A percentile compares a stretch with the other conserved stretches of the same genome.
These are phyloP conservation scores for Morbakka virulenta DNA, from an alignment of 30 jellyfish, hydroid and myxozoan genomes.

Conservation along the genomic window DNA sequence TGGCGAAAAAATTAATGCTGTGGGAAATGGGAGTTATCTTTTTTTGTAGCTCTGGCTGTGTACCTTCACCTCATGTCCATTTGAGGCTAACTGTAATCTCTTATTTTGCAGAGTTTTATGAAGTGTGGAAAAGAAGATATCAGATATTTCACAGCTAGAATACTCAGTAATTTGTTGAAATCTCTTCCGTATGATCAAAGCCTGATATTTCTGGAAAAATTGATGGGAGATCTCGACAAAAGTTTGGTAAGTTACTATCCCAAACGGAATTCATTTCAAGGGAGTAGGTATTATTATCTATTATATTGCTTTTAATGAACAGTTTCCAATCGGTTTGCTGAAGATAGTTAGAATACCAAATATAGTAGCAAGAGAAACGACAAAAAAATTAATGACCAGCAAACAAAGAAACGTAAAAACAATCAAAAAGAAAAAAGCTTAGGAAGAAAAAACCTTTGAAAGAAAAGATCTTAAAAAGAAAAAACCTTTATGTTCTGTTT, in stretches of 20 bases:
- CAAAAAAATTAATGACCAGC: too few species aligned
- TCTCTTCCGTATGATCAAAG: slow-evolving; percentile 1
- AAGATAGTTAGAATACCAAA: too few species aligned
- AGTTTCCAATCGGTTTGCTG: too few species aligned
- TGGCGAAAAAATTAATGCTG: background rate
- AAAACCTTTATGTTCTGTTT: too few species aligned
- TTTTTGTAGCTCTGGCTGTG: background rate
- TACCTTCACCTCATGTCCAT: background rate
- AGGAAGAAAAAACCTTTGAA: too few species aligned
- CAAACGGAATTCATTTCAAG: too few species aligned
- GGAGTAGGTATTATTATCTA: too few species aligned
- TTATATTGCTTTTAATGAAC: too few species aligned
- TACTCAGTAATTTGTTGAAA: slow-evolving; percentile 57
- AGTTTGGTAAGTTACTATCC: slow-evolving; percentile 14
- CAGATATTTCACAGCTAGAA: slow-evolving; percentile 43
- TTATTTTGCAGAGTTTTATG: slow-evolving; percentile 31
- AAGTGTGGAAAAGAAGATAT: slow-evolving; percentile 68
- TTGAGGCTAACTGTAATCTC: background rate
- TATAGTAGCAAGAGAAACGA: too few species aligned
- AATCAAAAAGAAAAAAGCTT: too few species aligned
- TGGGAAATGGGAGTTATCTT: background rate
- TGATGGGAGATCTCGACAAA: slow-evolving; percentile 12
- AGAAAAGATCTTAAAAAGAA: too few species aligned
- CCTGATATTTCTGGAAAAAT: background rate
- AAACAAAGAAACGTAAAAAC: too few species aligned